Evolutionary conservation across 2,113 vertebrate genomes (phyloP).

Genomic region (Malurus alboscapulatus): DNA sequence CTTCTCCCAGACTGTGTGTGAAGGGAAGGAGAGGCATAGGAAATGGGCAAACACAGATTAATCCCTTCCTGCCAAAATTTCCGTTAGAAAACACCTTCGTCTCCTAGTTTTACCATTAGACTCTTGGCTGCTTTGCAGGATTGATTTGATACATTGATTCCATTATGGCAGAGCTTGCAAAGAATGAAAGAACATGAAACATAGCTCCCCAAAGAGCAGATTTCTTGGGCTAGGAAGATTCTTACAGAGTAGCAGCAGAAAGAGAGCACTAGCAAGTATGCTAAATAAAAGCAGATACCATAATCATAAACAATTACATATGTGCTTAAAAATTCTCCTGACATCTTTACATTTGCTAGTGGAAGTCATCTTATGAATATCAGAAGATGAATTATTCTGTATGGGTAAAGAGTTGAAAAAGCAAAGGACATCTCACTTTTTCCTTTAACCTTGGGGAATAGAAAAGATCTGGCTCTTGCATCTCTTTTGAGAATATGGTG

Average conservation of each 20-base stretch:
- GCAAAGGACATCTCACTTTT: constrained; percentile 73
- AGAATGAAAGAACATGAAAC: constrained; percentile 56
- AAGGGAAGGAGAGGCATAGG: not conserved
- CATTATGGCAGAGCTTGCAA: constrained; percentile 54
- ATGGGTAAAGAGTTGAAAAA: constrained; percentile 64
- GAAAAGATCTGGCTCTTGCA: constrained; percentile 68
- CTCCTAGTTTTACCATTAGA: not conserved
- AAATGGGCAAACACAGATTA: not conserved
- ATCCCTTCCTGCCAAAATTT: constrained; percentile 42
- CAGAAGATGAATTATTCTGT: constrained; percentile 77
- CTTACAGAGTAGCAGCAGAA: constrained; percentile 27
- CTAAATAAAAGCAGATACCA: constrained; percentile 73
- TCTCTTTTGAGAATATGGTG: constrained; percentile 60
- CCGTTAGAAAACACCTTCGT: not conserved
- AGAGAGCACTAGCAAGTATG: constrained; percentile 52
- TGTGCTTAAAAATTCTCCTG: constrained; percentile 65
- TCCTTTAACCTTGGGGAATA: constrained; percentile 77
- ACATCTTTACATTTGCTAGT: constrained; percentile 63
- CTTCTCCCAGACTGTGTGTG: not conserved
- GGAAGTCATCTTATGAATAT: constrained; percentile 73
- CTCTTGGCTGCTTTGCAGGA: not conserved
- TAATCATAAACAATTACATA: constrained; percentile 70
- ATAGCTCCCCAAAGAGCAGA: constrained; percentile 46
- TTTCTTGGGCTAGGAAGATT: constrained; percentile 23
- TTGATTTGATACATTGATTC: constrained; percentile 66